Evolutionary conservation across 1,140 invertebrate species (phyloP).

Genomic region (Cydia amplana): DNA sequence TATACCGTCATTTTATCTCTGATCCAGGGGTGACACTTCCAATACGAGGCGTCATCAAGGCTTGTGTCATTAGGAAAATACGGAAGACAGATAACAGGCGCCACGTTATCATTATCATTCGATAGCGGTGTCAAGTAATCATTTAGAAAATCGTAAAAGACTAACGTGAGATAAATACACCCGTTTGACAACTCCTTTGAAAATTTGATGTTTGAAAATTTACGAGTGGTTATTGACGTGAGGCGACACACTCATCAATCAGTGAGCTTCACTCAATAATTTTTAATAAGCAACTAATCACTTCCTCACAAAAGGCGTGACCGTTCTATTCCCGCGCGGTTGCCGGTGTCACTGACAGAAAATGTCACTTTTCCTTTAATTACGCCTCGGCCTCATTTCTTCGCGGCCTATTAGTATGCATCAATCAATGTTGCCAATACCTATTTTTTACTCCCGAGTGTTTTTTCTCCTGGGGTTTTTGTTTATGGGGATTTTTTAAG

Average conservation of each 20-base stretch:
- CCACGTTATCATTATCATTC: slow-evolving; percentile 31
- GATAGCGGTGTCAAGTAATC: slow-evolving; percentile 31
- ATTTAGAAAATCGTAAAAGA: slow-evolving; percentile 32
- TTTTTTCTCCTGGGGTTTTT: slow-evolving; percentile 76
- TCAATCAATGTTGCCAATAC: slow-evolving; percentile 80
- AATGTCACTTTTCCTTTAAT: slow-evolving; percentile 78
- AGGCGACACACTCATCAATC: slow-evolving; percentile 65
- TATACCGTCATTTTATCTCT: slow-evolving; percentile 30
- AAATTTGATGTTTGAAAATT: slow-evolving; percentile 31
- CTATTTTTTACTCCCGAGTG: slow-evolving; percentile 74
- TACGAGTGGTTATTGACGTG: slow-evolving; percentile 36
- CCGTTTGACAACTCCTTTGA: slow-evolving; percentile 27
- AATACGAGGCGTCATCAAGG: slow-evolving; percentile 32
- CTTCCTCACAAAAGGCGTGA: slow-evolving; percentile 71
- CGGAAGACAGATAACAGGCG: slow-evolving; percentile 32
- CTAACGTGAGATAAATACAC: slow-evolving; percentile 33
- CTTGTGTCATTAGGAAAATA: slow-evolving; percentile 32
- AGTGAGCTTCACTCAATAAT: slow-evolving; percentile 76
- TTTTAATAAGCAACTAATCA: slow-evolving; percentile 78
- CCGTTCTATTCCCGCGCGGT: slow-evolving; percentile 71
- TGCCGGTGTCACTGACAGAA: slow-evolving; percentile 71
- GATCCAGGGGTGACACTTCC: slow-evolving; percentile 31
- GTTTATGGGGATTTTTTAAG: slow-evolving; percentile 79
- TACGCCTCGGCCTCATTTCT: slow-evolving; percentile 74
- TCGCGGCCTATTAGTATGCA: slow-evolving; percentile 79